Evolutionary conservation across 2,888 invertebrate genomes (phyloP), one percentile per base, ranked within the genome.

Genomic region (Eustalomyia histrio): DNA sequence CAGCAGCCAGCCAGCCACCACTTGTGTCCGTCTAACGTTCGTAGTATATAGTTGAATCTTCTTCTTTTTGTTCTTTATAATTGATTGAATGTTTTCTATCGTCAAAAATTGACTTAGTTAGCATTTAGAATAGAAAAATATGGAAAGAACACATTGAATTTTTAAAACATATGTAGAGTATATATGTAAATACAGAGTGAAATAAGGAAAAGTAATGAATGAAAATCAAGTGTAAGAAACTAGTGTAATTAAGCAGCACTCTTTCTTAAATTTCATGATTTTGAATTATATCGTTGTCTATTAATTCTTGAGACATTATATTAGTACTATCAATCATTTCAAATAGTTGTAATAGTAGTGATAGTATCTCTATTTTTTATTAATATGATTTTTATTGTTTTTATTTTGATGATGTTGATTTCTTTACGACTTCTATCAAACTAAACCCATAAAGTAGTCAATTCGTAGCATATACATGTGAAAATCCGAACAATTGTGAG

Each of bases 391-490:
- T 57, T 76, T 78, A 79, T 83, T 72, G 79, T 83, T 80, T 76
- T 39, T 39, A 12, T 12, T 39, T 68, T 82, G 83, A 85, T 86
- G 91, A 91, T 91, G 91, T 91, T 91, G 90, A 91, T 90, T 90
- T 90, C 91, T 91, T 91, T 91, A 91, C 91, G 91, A 91, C 91
- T 91, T 90, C 90, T 90, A 90, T 90, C 90, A 89, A 91, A 91
- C 91, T 91, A 90, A 91, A 91, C 89, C 91, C 90, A 91, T 91
- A 91, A 91, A 91, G 90, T 90, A 91, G 90, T 90, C 91, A 90
- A 91, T 90, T 90, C 90, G 87, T 87, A 87, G 88, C 90, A 89
- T 89, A 90, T 91, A 90, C 91, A 90, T 90, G 90, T 90, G 90
- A 90, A 91, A 90, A 90, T 89, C 88, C 89, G 89, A 89, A 89